These are phyloP conservation scores for Popillia japonica DNA, from an alignment of 1,140 invertebrate genomes.

Conservation along the genomic window DNA sequence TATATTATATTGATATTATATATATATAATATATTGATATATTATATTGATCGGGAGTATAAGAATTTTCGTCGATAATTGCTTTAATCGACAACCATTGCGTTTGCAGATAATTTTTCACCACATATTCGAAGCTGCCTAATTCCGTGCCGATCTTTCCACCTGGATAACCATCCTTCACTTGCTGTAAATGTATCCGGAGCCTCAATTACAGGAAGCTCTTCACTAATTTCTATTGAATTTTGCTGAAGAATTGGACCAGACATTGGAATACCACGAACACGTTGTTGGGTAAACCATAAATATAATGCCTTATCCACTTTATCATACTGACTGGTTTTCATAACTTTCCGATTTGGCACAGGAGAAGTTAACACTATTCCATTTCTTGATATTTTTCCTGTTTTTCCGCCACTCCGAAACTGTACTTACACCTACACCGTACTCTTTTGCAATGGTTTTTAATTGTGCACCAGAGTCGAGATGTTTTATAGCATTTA, in stretches of 20 bases:
- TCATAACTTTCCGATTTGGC: slow-evolving; percentile 24
- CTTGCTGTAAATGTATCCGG: slow-evolving; percentile 17
- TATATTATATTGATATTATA: no score
- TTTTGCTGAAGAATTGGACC: slow-evolving; percentile 35
- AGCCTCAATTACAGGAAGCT: background rate
- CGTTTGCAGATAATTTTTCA: slow-evolving; percentile 12
- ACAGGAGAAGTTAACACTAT: slow-evolving; percentile 11
- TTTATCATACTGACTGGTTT: slow-evolving; percentile 1
- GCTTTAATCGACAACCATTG: background rate
- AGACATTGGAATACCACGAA: no score
- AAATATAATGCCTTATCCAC: slow-evolving; percentile 37
- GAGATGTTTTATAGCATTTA: slow-evolving; percentile 5
- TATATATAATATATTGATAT: no score
- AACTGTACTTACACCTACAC: background rate
- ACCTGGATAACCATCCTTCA: slow-evolving; percentile 30
- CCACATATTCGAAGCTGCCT: slow-evolving; percentile 36
- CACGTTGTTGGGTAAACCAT: slow-evolving; percentile 34
- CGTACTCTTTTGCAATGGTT: slow-evolving; percentile 15
- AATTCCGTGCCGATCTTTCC: slow-evolving; percentile 33
- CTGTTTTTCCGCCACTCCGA: background rate
- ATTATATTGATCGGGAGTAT: slow-evolving; percentile 48
- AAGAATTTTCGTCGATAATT: background rate
- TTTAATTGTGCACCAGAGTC: slow-evolving; percentile 2
- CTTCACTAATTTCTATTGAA: slow-evolving; percentile 7
- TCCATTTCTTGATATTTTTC: background rate